Percentiles rank a stretch among this genome's conserved stretches.
Evolutionary conservation across 2,888 invertebrate species (phyloP).

Genomic region (Panzeria rudis): DNA sequence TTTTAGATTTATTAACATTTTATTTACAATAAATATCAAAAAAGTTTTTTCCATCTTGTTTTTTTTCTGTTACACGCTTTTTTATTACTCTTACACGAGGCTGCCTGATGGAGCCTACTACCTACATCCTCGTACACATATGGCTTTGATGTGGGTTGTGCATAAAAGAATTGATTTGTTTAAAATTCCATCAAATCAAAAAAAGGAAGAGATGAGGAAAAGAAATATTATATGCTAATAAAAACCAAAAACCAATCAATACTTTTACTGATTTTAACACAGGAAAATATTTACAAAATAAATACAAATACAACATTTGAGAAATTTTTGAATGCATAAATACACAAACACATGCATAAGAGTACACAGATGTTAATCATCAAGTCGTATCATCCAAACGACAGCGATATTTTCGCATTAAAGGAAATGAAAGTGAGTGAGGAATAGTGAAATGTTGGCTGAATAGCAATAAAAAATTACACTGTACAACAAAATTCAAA

Average conservation of each 20-base stretch:
- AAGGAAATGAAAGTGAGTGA: background rate
- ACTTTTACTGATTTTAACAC: background rate
- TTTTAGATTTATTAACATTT: background rate
- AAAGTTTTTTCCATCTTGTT: background rate
- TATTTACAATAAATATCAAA: background rate
- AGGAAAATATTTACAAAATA: background rate
- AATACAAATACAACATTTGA: background rate
- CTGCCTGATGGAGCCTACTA: no score
- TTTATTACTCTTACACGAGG: background rate
- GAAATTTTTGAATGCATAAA: no score
- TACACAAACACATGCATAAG: background rate
- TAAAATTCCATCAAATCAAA: background rate
- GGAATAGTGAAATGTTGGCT: no score
- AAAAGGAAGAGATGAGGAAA: background rate
- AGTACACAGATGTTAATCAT: background rate
- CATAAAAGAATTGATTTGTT: background rate
- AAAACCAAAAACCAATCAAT: slow-evolving; percentile 9
- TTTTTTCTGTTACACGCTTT: background rate
- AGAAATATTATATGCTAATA: background rate
- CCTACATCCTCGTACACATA: background rate
- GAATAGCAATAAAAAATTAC: no score
- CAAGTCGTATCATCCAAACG: background rate
- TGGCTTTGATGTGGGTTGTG: background rate
- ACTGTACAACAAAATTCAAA: no score
- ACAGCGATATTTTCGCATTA: background rate